These are phyloP conservation scores for Acholoe squamosa DNA, from an alignment of 2,888 invertebrate species.

Conservation along the genomic window DNA sequence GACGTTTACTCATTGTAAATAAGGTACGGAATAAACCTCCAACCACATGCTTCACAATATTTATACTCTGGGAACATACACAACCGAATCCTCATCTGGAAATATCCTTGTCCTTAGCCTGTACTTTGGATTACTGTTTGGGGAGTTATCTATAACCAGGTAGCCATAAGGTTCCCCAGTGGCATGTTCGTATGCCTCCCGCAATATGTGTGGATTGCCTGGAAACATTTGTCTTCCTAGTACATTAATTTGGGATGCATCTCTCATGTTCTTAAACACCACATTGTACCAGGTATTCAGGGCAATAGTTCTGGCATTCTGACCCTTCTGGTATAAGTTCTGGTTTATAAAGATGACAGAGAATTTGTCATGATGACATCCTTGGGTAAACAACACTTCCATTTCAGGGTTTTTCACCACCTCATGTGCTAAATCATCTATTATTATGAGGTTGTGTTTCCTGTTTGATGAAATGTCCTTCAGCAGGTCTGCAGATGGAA, in stretches of 20 bases:
- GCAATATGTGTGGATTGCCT: background rate
- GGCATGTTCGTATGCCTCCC: background rate
- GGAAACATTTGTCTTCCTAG: background rate
- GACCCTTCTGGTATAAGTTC: background rate
- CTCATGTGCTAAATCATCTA: background rate
- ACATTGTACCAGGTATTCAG: background rate
- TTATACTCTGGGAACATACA: background rate
- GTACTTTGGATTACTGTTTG: background rate
- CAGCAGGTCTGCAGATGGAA: background rate
- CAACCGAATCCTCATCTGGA: background rate
- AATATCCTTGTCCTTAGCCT: background rate
- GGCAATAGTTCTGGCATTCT: background rate
- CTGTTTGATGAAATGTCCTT: background rate
- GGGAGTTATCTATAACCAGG: background rate
- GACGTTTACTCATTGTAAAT: slow-evolving; percentile 37
- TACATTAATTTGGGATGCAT: background rate
- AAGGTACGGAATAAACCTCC: background rate
- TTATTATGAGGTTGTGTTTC: background rate
- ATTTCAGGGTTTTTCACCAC: background rate
- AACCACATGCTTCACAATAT: background rate
- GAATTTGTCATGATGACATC: slow-evolving; percentile 9
- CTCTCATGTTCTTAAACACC: slow-evolving; percentile 2
- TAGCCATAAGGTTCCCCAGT: background rate
- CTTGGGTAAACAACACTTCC: background rate
- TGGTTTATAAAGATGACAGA: background rate